Conservation (phyloP, 2,888 invertebrate species). For the Bombyx huttoni region DNA sequence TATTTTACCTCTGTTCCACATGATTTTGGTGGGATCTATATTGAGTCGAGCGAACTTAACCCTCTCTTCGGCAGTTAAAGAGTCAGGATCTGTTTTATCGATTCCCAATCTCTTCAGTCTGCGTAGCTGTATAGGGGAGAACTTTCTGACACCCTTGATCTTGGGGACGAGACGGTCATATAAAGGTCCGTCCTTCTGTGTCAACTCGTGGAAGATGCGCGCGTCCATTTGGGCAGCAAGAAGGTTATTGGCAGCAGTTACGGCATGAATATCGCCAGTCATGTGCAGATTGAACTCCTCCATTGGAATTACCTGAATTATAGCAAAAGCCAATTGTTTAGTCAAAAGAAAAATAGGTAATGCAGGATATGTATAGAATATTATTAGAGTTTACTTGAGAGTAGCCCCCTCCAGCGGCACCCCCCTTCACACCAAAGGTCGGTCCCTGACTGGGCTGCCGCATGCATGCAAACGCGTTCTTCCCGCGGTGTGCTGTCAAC, state of each 20-base stretch:
- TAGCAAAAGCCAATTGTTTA: neutral
- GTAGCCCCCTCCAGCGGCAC: conserved; percentile 98
- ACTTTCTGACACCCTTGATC: conserved; percentile 84
- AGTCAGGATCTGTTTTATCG: conserved; percentile 85
- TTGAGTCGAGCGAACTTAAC: conserved; percentile 87
- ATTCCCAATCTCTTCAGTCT: conserved; percentile 85
- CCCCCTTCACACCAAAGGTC: conserved; percentile 98
- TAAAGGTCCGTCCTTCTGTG: conserved; percentile 88
- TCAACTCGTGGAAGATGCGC: conserved; percentile 95
- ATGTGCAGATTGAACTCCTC: conserved; percentile 99
- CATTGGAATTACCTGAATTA: conserved; percentile 92
- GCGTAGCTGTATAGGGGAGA: conserved; percentile 89
- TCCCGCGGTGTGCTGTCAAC: conserved; percentile 84
- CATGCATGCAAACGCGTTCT: conserved; percentile 93
- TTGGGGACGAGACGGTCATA: conserved; percentile 91
- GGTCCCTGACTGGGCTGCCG: conserved; percentile 99
- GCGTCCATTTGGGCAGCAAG: conserved; percentile 98
- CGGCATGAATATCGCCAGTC: conserved; percentile 98
- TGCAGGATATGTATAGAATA: too few relatives aligned
- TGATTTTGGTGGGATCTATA: conserved; percentile 90
- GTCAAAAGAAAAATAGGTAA: neutral
- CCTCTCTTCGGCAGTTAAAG: conserved; percentile 84
- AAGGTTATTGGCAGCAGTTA: conserved; percentile 97
- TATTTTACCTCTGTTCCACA: conserved; percentile 89
- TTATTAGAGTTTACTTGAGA: conserved; percentile 75